Evolutionary conservation across 2,888 invertebrate species (phyloP).

Genomic region (Cyaniris semiargus): DNA sequence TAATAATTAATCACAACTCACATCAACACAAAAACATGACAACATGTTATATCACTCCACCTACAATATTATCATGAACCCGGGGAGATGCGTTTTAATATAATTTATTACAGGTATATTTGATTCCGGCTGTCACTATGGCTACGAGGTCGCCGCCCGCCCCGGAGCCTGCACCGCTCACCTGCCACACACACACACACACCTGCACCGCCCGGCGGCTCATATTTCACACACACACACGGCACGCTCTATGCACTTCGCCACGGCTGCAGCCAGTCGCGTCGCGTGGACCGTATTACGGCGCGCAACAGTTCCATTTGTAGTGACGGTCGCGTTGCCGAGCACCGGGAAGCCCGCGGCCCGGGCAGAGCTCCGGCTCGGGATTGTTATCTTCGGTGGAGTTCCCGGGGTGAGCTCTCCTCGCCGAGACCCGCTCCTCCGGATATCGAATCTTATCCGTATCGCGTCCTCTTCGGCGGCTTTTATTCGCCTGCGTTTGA

Average conservation of each 20-base stretch:
- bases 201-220: constrained; percentile 52
- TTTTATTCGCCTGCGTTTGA: constrained; percentile 47
- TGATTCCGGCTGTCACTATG: constrained; percentile 64
- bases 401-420: constrained; percentile 38
- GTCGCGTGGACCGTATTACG: constrained; percentile 53
- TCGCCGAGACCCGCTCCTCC: constrained; percentile 47
- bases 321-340: constrained; percentile 31
- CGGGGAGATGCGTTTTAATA: constrained; percentile 41
- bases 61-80: constrained; percentile 8
- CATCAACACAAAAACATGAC: background rate
- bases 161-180: constrained; percentile 59
- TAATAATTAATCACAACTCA: background rate
- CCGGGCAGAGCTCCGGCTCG: constrained; percentile 57
- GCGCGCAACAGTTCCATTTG: constrained; percentile 44
- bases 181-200: constrained; percentile 62
- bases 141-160: constrained; percentile 60
- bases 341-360: constrained; percentile 47
- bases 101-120: constrained; percentile 58
- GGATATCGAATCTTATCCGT: constrained; percentile 48
- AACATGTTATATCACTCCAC: background rate
- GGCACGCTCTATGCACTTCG: constrained; percentile 59
- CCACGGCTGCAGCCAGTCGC: constrained; percentile 50
- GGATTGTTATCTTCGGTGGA: constrained; percentile 55
- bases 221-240: constrained; percentile 46
- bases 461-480: constrained; percentile 45